A percentile compares a stretch with the other conserved stretches of the same genome.
phyloP scores from a whole-genome alignment of 2,888 invertebrate genomes.

The Congeria kusceri region DNA sequence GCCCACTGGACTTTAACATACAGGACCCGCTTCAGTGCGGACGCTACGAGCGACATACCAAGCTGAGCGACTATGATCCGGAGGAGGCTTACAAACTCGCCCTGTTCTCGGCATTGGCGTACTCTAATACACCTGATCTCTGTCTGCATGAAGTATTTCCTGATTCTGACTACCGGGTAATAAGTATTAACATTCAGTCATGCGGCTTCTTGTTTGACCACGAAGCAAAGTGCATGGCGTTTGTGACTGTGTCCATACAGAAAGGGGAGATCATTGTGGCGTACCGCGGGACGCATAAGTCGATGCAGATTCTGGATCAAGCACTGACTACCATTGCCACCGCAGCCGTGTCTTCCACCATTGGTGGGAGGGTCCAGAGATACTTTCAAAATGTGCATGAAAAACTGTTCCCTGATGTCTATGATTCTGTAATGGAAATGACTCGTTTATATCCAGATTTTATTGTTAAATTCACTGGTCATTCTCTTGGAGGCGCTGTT shows the following conservation, averaged over 20 bases:
- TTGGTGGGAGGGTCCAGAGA: conserved; percentile 50
- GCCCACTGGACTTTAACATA: conserved; percentile 15
- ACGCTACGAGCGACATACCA: background rate
- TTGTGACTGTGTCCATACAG: no score
- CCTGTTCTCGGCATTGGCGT: conserved; percentile 45
- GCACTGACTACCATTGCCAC: conserved; percentile 19
- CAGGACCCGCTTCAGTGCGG: conserved; percentile 8
- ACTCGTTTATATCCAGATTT: conserved; percentile 37
- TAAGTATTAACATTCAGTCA: conserved; percentile 4
- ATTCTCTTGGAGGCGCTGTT: conserved; percentile 60
- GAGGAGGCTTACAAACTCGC: conserved; percentile 46
- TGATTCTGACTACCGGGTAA: conserved; percentile 29
- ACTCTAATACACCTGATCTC: conserved; percentile 43
- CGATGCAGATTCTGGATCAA: conserved; percentile 50
- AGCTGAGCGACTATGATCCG: conserved; percentile 33
- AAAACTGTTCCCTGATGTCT: conserved; percentile 34
- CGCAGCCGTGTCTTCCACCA: conserved; percentile 15
- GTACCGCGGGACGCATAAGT: conserved; percentile 45
- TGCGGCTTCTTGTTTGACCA: no score
- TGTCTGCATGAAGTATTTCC: conserved; percentile 43
- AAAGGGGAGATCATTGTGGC: conserved; percentile 53
- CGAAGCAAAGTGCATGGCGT: no score
- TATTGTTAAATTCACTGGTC: conserved; percentile 48
- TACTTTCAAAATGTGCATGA: conserved; percentile 51
- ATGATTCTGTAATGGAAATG: conserved; percentile 14